Conservation (phyloP, 23 tunicate genomes). For the Pegea sp. region DNA sequence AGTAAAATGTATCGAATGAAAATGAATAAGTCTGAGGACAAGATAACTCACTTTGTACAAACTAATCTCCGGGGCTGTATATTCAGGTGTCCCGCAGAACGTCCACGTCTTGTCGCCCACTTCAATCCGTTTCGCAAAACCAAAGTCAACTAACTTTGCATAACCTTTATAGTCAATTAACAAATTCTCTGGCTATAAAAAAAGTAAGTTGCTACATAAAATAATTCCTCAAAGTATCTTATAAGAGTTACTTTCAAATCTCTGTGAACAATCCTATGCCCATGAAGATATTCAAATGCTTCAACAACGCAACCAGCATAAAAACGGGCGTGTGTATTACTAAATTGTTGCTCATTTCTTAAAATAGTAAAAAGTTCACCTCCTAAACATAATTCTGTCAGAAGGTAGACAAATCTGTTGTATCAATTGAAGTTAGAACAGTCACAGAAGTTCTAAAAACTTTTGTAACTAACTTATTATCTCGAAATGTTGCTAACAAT, state of each 20-base stretch:
- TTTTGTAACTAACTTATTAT: conserved; percentile 21
- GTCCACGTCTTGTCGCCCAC: conserved; percentile 97
- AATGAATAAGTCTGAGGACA: no score
- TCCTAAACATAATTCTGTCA: conserved; percentile 88
- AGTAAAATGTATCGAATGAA: no score
- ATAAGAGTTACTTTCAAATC: conserved; percentile 41
- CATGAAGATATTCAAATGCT: conserved; percentile 84
- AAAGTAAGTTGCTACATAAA: conserved; percentile 9
- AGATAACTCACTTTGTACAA: conserved; percentile 60
- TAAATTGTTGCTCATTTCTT: conserved; percentile 45
- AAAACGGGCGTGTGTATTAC: conserved; percentile 42
- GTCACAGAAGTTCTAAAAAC: background rate
- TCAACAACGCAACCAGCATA: conserved; percentile 87
- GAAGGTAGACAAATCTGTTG: conserved; percentile 65
- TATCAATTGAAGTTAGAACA: background rate
- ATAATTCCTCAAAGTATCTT: no score
- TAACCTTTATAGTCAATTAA: conserved; percentile 74
- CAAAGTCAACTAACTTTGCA: conserved; percentile 80
- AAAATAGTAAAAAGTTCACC: conserved; percentile 72
- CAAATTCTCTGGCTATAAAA: conserved; percentile 71
- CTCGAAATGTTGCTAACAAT: conserved; percentile 25
- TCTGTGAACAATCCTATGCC: conserved; percentile 41
- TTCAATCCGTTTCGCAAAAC: conserved; percentile 61
- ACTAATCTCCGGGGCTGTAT: conserved; percentile 88
- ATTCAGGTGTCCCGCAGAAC: conserved; percentile 97